phyloP scores from a whole-genome alignment of 2,888 invertebrate species.

The Amiota minor region DNA sequence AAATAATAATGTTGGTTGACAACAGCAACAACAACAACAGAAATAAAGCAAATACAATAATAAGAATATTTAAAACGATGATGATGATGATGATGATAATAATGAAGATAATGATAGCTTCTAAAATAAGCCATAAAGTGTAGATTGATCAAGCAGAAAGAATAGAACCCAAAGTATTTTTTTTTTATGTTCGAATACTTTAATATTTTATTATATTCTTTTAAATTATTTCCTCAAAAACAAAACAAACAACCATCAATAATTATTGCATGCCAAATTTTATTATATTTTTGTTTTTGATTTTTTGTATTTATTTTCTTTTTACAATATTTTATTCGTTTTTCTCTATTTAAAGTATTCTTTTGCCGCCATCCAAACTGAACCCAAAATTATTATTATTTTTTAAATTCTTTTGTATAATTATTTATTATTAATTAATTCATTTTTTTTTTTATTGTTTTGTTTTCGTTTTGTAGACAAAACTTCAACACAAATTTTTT shows the following conservation, averaged over 20 bases:
- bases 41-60: conserved; percentile 34
- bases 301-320: background rate
- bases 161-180: conserved; percentile 54
- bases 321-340: background rate
- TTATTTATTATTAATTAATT: conserved; percentile 52
- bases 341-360: conserved; percentile 22
- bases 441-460: conserved; percentile 31
- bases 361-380: conserved; percentile 47
- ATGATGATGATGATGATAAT: background rate
- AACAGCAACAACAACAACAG: background rate
- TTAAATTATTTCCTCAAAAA: conserved; percentile 36
- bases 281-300: conserved; percentile 11
- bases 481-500: conserved; percentile 1
- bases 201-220: conserved; percentile 29
- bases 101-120: background rate
- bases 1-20: background rate
- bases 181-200: conserved; percentile 59
- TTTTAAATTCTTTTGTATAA: conserved; percentile 39
- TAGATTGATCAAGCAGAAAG: background rate
- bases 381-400: conserved; percentile 14
- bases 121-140: conserved; percentile 18
- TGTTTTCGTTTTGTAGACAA: conserved; percentile 33
- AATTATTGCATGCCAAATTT: conserved; percentile 33
- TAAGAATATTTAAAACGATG: conserved; percentile 5
- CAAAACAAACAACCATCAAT: conserved; percentile 19